phyloP scores from a whole-genome alignment of 2,888 invertebrate species.

The Pyrochroa serraticornis region DNA sequence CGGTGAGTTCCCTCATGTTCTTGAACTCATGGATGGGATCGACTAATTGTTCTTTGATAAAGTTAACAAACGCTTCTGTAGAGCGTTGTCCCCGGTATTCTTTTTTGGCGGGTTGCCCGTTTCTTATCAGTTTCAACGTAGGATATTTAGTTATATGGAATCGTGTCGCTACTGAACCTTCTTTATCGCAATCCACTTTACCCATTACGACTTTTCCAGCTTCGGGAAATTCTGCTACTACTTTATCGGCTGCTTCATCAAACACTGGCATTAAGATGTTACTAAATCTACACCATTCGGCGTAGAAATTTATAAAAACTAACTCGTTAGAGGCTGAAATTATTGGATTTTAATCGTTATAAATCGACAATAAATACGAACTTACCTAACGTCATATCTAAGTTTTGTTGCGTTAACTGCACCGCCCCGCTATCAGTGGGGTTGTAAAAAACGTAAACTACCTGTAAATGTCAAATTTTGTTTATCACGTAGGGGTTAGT shows the following conservation, averaged over 20 bases:
- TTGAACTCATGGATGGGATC: constrained; percentile 83
- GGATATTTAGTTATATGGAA: constrained; percentile 99
- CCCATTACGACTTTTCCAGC: constrained; percentile 89
- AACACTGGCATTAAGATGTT: constrained; percentile 96
- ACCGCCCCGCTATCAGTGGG: constrained; percentile 83
- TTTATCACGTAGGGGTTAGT: constrained; percentile 3
- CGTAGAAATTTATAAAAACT: constrained; percentile 98
- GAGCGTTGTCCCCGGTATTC: constrained; percentile 92
- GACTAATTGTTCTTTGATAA: constrained; percentile 82
- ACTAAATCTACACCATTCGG: constrained; percentile 99
- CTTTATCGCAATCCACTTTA: constrained; percentile 96
- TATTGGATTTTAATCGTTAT: constrained; percentile 30
- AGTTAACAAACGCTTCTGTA: constrained; percentile 86
- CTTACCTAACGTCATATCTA: constrained; percentile 85
- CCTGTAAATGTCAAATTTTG: constrained; percentile 51
- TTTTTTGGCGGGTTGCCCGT: constrained; percentile 86
- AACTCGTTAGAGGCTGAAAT: constrained; percentile 92
- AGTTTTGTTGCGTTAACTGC: constrained; percentile 78
- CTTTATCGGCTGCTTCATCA: constrained; percentile 91
- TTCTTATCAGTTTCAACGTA: constrained; percentile 92
- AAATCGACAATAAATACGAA: constrained; percentile 6
- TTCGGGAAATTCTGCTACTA: constrained; percentile 78
- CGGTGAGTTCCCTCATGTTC: constrained; percentile 72
- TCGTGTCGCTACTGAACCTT: constrained; percentile 83
- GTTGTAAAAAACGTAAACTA: constrained; percentile 68